Conservation (phyloP, 35 echinoderm and acorn worm genomes). For the Nesometra sesokonis region DNA sequence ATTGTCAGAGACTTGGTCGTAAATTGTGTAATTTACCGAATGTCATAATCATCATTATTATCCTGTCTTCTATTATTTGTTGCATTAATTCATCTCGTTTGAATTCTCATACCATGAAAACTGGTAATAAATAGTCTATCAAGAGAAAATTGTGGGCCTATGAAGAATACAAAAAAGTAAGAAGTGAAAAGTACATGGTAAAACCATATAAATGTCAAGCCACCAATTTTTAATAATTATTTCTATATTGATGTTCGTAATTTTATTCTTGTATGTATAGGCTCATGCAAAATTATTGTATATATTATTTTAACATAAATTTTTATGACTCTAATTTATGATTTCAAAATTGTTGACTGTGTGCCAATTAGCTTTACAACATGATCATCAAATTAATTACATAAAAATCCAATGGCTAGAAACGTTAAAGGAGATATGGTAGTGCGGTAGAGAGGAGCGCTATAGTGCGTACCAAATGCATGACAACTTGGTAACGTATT, state of each 20-base stretch:
- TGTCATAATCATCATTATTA: background rate
- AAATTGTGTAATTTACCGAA: background rate
- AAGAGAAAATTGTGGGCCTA: background rate
- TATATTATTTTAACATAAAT: too few species aligned
- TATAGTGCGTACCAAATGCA: too few species aligned
- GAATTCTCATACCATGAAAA: background rate
- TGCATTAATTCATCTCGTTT: background rate
- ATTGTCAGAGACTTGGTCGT: background rate
- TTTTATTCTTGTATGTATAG: background rate
- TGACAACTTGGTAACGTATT: too few species aligned
- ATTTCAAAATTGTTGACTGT: too few species aligned
- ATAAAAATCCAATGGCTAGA: too few species aligned
- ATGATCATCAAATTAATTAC: too few species aligned
- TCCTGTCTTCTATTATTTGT: background rate
- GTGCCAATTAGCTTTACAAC: too few species aligned
- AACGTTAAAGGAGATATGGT: too few species aligned
- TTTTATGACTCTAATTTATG: too few species aligned
- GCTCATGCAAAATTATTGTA: too few species aligned
- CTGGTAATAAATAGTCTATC: background rate
- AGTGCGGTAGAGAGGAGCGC: too few species aligned
- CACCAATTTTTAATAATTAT: background rate
- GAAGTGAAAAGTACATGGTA: background rate
- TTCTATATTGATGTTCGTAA: background rate
- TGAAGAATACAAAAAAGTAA: background rate
- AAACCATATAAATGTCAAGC: background rate